Evolutionary conservation across 2,113 vertebrate species (phyloP), one percentile per base, ranked within the genome.

Genomic region (Leptobrachium ailaonicum): DNA sequence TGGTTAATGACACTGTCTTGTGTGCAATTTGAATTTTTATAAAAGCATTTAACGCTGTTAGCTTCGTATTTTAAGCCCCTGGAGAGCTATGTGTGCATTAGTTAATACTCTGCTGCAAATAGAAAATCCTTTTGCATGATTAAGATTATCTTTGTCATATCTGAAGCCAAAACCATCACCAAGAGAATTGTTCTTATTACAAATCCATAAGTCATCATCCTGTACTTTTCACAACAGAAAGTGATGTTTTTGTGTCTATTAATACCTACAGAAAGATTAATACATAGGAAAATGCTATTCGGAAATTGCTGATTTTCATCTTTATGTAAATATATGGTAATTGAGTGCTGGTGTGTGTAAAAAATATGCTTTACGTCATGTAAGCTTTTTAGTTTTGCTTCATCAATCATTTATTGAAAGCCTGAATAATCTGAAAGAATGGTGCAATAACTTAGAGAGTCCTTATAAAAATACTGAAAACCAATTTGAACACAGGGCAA

Each of bases 11-110:
- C 76, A 80, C 66, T 42, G 2, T 45, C 78, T 81, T 80, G 44
- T 80, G 64, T 74, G 72, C 86, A 85, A 32, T 32, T 32, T 32
- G 20, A 32, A 32, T 32, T 32, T 32, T 32, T 83, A 64, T 47
- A 85, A 83, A 88, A 89, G 84, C 83, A 87, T 86, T 85, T 82
- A 87, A 84, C 73, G 76, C 42, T 4, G 79, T n/a, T 79, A 82
- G 66, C 62, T 86, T 85, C 62, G 77, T 85, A 84, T 75, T 14
- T 13, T 60, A 85, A 66, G 47, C 83, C 81, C 73, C 83, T 84
- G 76, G 84, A 80, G 73, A 68, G 50, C 64, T 47, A 12, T 77
- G 73, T 78, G 6, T 68, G 81, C 60, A 76, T 70, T 71, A 84
- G 84, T 81, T 84, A 82, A 82, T 12, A 78, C 42, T 82, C 78